Percentiles rank a stretch among this genome's conserved stretches.
phyloP scores from a whole-genome alignment of 2,888 invertebrate genomes.

The Patella ulyssiponensis region DNA sequence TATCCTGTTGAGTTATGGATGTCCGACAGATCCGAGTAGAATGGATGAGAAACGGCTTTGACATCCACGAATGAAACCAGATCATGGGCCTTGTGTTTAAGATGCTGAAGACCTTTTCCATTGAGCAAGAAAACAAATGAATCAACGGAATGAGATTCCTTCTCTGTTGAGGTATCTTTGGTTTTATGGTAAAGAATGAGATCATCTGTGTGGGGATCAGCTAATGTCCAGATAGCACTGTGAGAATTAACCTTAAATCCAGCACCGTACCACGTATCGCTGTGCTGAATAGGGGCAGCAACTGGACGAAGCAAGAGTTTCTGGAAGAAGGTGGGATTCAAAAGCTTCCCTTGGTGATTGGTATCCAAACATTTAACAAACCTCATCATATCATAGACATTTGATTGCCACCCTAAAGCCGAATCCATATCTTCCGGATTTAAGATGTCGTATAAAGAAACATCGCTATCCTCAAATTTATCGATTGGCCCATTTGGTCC shows the following conservation, averaged over 20 bases:
- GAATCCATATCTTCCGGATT: conserved; percentile 55
- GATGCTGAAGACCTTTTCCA: conserved; percentile 46
- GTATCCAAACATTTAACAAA: conserved; percentile 52
- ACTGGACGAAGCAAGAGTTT: conserved; percentile 41
- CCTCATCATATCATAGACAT: conserved; percentile 62
- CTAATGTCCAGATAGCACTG: conserved; percentile 60
- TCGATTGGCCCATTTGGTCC: not conserved
- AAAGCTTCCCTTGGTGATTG: conserved; percentile 46
- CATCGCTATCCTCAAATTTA: not conserved
- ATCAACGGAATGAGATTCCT: conserved; percentile 28
- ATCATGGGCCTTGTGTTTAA: conserved; percentile 49
- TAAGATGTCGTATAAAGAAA: conserved; percentile 34
- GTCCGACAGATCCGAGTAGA: conserved; percentile 56
- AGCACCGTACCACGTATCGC: conserved; percentile 52
- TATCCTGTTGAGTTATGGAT: conserved; percentile 38
- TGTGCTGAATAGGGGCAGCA: conserved; percentile 30
- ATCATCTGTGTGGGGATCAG: conserved; percentile 56
- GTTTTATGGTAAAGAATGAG: conserved; percentile 55
- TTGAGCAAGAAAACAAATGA: conserved; percentile 58
- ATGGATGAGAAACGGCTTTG: conserved; percentile 41
- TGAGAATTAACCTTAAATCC: conserved; percentile 53
- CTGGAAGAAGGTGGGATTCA: conserved; percentile 49
- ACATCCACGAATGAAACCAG: conserved; percentile 22
- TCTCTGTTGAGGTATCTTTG: conserved; percentile 21
- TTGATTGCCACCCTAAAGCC: conserved; percentile 66